Percentiles rank a stretch among this genome's conserved stretches.
phyloP scores from a whole-genome alignment of 2,888 invertebrate genomes.

The Oscheius sp. region DNA sequence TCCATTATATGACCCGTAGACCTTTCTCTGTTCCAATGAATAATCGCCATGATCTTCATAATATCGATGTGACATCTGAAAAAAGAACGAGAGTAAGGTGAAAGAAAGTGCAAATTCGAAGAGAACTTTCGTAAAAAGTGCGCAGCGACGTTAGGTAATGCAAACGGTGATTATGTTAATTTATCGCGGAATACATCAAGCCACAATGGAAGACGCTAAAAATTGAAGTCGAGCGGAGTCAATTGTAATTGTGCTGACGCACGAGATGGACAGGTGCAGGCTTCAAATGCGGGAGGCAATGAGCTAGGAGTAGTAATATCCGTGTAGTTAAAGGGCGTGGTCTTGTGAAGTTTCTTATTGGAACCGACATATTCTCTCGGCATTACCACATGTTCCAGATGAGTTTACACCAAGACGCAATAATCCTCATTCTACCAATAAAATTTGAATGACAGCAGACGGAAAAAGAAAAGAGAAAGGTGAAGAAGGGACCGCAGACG shows the following conservation, averaged over 20 bases:
- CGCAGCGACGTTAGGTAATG: not conserved
- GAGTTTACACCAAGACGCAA: not conserved
- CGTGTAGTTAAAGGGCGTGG: not conserved
- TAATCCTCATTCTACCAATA: not conserved
- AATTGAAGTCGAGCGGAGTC: constrained; percentile 2
- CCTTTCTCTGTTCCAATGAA: constrained; percentile 16
- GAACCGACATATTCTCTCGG: not conserved
- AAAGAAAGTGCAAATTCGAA: not conserved
- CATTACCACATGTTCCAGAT: not conserved
- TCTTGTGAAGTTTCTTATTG: not conserved
- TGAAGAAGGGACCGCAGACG: too few relatives aligned
- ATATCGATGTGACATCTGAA: constrained; percentile 17
- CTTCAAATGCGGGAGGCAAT: constrained; percentile 6
- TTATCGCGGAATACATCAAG: constrained; percentile 29
- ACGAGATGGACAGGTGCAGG: constrained; percentile 20
- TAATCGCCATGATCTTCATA: constrained; percentile 19
- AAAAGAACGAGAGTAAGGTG: not conserved
- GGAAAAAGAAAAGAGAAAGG: too few relatives aligned
- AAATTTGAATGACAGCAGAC: constrained; percentile 7
- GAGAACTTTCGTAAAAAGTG: constrained; percentile 12
- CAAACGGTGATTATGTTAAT: constrained; percentile 26
- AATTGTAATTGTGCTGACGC: constrained; percentile 24
- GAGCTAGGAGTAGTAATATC: constrained; percentile 12
- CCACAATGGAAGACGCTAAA: constrained; percentile 8
- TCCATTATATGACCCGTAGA: constrained; percentile 23